Evolutionary conservation across 2,113 vertebrate genomes (phyloP).

Genomic region (Oryzias melastigma): DNA sequence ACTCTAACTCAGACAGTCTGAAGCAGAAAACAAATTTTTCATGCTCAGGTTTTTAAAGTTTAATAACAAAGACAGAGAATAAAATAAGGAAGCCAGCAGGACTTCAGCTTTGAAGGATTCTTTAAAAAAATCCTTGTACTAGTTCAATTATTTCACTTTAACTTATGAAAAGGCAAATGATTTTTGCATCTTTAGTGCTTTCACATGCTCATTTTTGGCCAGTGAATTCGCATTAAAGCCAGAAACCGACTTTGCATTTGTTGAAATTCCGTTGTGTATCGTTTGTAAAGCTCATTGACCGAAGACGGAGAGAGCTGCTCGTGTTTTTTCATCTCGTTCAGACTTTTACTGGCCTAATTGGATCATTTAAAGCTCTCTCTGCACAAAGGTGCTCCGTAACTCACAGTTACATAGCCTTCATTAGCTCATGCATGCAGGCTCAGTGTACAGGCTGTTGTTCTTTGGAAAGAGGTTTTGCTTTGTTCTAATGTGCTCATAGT

Average conservation of each 20-base stretch:
- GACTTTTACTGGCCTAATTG: constrained; percentile 63
- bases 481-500: not conserved
- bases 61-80: no score
- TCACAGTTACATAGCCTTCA: constrained; percentile 63
- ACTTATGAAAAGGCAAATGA: no score
- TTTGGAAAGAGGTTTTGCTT: not conserved
- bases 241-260: constrained; percentile 45
- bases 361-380: constrained; percentile 60
- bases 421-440: constrained; percentile 63
- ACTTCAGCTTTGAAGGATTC: no score
- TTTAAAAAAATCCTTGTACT: no score
- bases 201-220: constrained; percentile 12
- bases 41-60: no score
- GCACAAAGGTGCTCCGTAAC: constrained; percentile 58
- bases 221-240: constrained; percentile 38
- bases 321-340: constrained; percentile 61
- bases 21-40: no score
- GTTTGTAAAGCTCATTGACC: constrained; percentile 60
- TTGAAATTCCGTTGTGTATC: constrained; percentile 49
- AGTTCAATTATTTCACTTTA: no score
- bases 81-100: no score
- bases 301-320: constrained; percentile 42
- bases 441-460: constrained; percentile 7
- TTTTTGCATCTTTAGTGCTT: no score
- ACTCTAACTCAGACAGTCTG: no score